phyloP scores from a whole-genome alignment of 2,113 vertebrate species.

The Furnarius figulus region DNA sequence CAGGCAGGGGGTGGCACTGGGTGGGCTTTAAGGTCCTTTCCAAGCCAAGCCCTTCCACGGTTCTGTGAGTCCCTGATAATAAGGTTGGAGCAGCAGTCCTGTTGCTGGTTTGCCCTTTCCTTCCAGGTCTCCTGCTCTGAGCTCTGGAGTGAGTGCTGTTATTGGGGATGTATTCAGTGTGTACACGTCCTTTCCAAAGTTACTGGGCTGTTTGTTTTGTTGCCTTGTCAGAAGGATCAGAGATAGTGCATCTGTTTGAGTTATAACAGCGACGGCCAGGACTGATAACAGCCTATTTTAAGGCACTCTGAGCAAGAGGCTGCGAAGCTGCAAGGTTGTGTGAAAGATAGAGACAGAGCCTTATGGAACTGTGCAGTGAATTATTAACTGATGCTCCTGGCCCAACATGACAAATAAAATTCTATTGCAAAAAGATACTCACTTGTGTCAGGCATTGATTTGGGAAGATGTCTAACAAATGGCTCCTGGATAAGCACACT shows the following conservation, averaged over 20 bases:
- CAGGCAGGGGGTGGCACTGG: too few species aligned
- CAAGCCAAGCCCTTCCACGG: background rate
- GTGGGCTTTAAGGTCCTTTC: background rate
- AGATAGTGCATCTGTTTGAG: conserved; percentile 23
- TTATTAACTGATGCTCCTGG: conserved; percentile 25
- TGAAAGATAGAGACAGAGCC: conserved; percentile 34
- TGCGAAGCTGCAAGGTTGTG: conserved; percentile 49
- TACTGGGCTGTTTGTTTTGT: conserved; percentile 11
- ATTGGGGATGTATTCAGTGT: background rate
- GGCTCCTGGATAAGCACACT: background rate
- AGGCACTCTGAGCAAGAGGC: conserved; percentile 17
- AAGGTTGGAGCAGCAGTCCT: background rate
- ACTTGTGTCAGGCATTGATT: background rate
- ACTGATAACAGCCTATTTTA: conserved; percentile 53
- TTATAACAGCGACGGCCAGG: background rate
- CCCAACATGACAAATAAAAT: conserved; percentile 57
- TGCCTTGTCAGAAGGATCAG: conserved; percentile 32
- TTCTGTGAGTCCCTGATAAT: background rate
- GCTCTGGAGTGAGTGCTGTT: fast-evolving
- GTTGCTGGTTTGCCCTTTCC: background rate
- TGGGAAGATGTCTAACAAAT: conserved; percentile 15
- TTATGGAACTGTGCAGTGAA: conserved; percentile 16
- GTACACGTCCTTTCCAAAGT: background rate
- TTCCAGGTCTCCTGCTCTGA: fast-evolving
- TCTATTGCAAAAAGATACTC: background rate